Evolutionary conservation across 2,113 vertebrate species (phyloP), one percentile per base, ranked within the genome.

Genomic region (Antennarius striatus): DNA sequence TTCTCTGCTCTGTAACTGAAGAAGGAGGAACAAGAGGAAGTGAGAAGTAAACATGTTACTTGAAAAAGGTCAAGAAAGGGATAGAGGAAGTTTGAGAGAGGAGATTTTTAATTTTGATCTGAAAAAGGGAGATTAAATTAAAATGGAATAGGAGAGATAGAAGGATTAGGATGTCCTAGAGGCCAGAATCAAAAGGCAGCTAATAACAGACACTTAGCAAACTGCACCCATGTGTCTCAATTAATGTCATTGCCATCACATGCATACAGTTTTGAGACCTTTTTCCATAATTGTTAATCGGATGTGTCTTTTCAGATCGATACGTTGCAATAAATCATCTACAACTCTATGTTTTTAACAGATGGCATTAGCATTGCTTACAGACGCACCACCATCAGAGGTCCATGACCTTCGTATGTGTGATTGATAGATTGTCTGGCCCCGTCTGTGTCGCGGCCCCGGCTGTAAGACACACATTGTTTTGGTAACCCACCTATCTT

Each of bases 321-420:
- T 89, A 80, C 48, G 6, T 61, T 63, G 76, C 17, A 12, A 86
- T 89, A 71, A 84, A 88, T 88, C 83, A 79, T 82, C 79, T 76
- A 16, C 71, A 73, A 72, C 68, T 60, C 63, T 73, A 79, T 82
- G 78, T 84, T 89, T 87, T 89, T 86, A 83, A 86, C 75, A 79
- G 85, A 90, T 90, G 83, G 86, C 84, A 89, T 88, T 88, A 90
- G 86, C 86, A 89, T 90, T 83, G 71, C 78, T 74, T 81, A 86
- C 80, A 90, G 87, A 88, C 76, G 65, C 63, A 49, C 68, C 5
- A 32, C 73, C 77, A 81, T 88, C 86, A 80, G 70, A 71, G 78
- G 78, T 78, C 75, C 47, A 12, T 82, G 81, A 90, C 89, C 89
- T 82, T 79, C 81, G 82, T 63, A 39, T 79, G 63, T 16, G n/a